These are phyloP conservation scores for Neopipo cinnamomea DNA, from an alignment of 2,113 vertebrate genomes.

Conservation along the genomic window DNA sequence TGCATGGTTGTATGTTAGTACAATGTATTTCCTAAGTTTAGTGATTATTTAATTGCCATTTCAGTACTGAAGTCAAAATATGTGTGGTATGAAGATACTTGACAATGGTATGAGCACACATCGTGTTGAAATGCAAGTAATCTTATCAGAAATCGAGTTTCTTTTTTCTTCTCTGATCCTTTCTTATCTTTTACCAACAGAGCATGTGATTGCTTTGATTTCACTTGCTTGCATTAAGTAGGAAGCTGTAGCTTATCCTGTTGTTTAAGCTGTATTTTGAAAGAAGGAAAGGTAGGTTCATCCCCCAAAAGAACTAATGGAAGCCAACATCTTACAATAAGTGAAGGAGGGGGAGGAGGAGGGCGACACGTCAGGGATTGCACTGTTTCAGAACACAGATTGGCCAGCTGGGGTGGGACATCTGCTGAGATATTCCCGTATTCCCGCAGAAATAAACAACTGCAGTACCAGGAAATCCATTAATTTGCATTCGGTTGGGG, in stretches of 20 bases:
- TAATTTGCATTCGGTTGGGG: background rate
- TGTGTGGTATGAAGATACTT: background rate
- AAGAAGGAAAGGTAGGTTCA: background rate
- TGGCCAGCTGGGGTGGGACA: background rate
- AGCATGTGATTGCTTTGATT: background rate
- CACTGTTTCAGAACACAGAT: background rate
- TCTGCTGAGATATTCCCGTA: background rate
- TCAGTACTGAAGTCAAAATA: background rate
- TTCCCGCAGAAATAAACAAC: background rate
- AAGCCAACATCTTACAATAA: background rate
- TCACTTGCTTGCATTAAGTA: background rate
- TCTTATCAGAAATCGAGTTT: background rate
- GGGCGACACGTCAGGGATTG: background rate
- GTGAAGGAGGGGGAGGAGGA: background rate
- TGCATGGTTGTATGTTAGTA: background rate
- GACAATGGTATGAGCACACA: background rate
- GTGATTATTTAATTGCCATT: background rate
- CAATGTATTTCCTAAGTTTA: background rate
- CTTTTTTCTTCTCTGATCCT: background rate
- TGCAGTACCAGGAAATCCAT: conserved; percentile 11
- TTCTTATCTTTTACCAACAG: background rate
- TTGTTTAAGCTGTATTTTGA: background rate
- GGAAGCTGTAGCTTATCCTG: background rate
- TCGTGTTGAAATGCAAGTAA: background rate
- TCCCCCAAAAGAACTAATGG: background rate